Percentiles rank a stretch among this genome's conserved stretches.
These are phyloP conservation scores for Oryzias javanicus DNA, from an alignment of 2,113 vertebrate species.

Conservation along the genomic window DNA sequence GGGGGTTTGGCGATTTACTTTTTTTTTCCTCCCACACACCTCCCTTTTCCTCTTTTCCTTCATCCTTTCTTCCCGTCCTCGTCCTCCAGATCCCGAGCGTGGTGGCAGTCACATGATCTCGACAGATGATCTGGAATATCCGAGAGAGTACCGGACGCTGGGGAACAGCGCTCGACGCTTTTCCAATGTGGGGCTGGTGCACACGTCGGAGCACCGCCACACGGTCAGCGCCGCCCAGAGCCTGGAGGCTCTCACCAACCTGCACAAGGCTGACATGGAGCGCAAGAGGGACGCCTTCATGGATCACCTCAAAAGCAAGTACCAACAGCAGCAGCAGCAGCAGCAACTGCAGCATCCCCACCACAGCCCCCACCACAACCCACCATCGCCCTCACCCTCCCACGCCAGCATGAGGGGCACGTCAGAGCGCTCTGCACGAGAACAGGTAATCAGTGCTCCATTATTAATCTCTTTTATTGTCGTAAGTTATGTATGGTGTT, in stretches of 20 bases:
- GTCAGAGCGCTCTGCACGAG: conserved; percentile 82
- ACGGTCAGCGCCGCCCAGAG: conserved; percentile 95
- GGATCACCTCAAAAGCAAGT: conserved; percentile 98
- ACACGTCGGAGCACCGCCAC: conserved; percentile 95
- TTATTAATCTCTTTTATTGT: conserved; percentile 2
- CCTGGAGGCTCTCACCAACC: conserved; percentile 92
- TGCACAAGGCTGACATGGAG: conserved; percentile 95
- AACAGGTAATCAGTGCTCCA: conserved; percentile 80
- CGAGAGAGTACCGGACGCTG: conserved; percentile 93
- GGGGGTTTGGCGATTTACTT: conserved; percentile 42
- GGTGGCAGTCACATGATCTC: conserved; percentile 97
- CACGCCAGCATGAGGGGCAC: conserved; percentile 83
- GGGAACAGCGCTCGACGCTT: conserved; percentile 92
- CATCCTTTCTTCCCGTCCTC: conserved; percentile 4
- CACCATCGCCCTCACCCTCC: conserved; percentile 76
- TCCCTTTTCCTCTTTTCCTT: neutral
- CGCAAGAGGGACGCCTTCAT: conserved; percentile 95
- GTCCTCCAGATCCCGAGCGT: conserved; percentile 87
- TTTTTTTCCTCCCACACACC: conserved; percentile 13
- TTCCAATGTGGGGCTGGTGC: conserved; percentile 97
- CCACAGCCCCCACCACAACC: conserved; percentile 73
- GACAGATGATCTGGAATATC: conserved; percentile 96
- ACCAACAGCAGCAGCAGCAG: conserved; percentile 91
- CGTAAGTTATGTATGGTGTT: neutral
- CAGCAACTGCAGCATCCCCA: conserved; percentile 85